These are phyloP conservation scores for Lanistes nyassanus DNA, from an alignment of 1,140 invertebrate genomes.

Conservation along the genomic window DNA sequence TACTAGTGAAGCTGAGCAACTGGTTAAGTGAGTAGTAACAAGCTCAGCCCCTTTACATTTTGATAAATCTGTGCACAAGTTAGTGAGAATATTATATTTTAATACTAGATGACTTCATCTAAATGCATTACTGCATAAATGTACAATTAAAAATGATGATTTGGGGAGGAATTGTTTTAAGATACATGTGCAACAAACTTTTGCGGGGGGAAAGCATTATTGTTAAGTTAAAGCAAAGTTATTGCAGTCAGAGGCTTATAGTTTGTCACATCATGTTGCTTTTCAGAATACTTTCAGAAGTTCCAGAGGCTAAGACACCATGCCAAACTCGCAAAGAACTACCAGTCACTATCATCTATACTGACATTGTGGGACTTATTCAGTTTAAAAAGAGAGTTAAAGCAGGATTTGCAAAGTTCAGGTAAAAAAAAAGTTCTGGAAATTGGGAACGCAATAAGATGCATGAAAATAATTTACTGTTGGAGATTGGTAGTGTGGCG, in stretches of 20 bases:
- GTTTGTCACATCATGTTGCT: neutral
- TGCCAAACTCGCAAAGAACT: conserved; percentile 57
- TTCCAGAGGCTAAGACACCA: conserved; percentile 56
- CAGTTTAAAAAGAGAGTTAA: conserved; percentile 61
- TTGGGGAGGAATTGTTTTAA: too few species aligned
- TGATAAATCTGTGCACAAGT: neutral
- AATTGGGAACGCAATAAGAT: too few species aligned
- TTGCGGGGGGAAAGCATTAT: too few species aligned
- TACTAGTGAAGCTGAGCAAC: conserved; percentile 64
- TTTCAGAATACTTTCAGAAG: conserved; percentile 52
- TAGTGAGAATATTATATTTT: neutral
- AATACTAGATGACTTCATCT: too few species aligned
- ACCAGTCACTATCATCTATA: conserved; percentile 64
- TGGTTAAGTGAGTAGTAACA: conserved; percentile 53
- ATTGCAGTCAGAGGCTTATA: neutral
- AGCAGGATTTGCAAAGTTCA: conserved; percentile 60
- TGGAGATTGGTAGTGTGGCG: too few species aligned
- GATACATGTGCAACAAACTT: too few species aligned
- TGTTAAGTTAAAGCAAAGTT: too few species aligned
- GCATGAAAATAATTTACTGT: too few species aligned
- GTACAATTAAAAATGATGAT: too few species aligned
- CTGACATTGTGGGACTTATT: conserved; percentile 64
- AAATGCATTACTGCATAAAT: too few species aligned
- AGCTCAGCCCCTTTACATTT: neutral
- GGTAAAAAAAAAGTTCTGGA: conserved; percentile 38